Percentiles rank a stretch among this genome's conserved stretches.
phyloP scores from a whole-genome alignment of 2,797 vertebrate species.

The Acanthis flammea region DNA sequence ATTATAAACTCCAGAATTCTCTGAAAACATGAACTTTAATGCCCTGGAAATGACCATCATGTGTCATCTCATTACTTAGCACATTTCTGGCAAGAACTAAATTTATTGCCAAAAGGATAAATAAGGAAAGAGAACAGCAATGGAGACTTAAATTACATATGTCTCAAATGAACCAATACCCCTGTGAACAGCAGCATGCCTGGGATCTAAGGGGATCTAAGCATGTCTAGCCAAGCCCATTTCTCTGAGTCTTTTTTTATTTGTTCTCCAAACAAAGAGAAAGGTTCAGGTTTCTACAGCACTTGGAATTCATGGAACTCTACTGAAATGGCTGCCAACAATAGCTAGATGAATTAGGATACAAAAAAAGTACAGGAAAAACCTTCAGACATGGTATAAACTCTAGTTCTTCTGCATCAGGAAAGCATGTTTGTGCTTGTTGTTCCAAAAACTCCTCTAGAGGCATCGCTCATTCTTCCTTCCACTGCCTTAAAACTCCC shows the following conservation, averaged over 20 bases:
- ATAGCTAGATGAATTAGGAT: not conserved
- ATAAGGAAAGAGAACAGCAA: not conserved
- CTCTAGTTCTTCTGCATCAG: not conserved
- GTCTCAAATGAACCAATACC: not conserved
- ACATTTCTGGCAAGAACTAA: not conserved
- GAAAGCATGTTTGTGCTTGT: not conserved
- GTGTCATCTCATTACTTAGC: constrained; percentile 1
- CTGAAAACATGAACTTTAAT: constrained; percentile 46
- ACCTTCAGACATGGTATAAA: not conserved
- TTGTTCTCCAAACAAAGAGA: not conserved
- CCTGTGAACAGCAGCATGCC: not conserved
- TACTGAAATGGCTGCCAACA: not conserved
- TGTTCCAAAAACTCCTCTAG: not conserved
- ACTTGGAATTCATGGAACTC: not conserved
- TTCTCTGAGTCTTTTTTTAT: not conserved
- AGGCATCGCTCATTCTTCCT: not conserved
- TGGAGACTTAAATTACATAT: not conserved
- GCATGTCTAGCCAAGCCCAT: not conserved
- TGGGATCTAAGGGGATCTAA: not conserved
- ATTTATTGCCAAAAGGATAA: not conserved
- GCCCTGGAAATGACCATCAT: constrained; percentile 26
- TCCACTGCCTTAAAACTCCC: not conserved
- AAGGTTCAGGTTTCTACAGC: not conserved
- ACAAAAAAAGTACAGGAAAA: not conserved
- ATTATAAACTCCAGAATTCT: not conserved